Evolutionary conservation across 2,797 vertebrate species (phyloP), one percentile per base, ranked within the genome.

Genomic region (Taeniopygia guttata): DNA sequence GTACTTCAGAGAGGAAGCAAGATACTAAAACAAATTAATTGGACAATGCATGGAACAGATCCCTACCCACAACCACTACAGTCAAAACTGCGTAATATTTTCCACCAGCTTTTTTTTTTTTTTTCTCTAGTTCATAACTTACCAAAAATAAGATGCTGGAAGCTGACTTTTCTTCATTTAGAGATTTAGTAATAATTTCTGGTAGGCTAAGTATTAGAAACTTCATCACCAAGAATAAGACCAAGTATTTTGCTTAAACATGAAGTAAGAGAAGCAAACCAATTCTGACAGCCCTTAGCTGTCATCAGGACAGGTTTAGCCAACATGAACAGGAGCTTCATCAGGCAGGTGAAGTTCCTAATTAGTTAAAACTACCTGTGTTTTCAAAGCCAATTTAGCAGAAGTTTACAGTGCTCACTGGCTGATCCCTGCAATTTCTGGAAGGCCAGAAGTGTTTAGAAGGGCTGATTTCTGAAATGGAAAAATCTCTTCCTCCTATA

Each of bases 21-120:
- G 22, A 36, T 13, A 59, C 27, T 42, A 87, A 80, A 63, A 34
- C 56, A 70, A 85, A 89, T 56, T 63, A 79, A 84, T 7, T 62
- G 56, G 45, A 90, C 91, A 94, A 94, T 48, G 76, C 68, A 80
- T 81, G 91, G 91, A 94, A 92, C 69, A 62, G 83, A 90, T 84
- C 80, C 93, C 79, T 88, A 68, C 83, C 85, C 93, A 73, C 87
- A 91, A 77, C 45, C 51, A 81, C 36, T 75, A 27, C 38, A 62
- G 60, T 52, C 55, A 75, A 85, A 93, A 54, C 40, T 43, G 77
- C 11, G 9, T 62, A 27, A 66, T 51, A 91, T 87, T 96, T 95
- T 91, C 93, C 93, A 93, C 29, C 59, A 89, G 66, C 23, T 72
- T 6, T 52, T 72, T 87, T n/a, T 87, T n/a, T 45, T 76, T 58